Evolutionary conservation across 2,113 vertebrate species (phyloP), one percentile per base, ranked within the genome.

Genomic region (Xiphorhynchus elegans): DNA sequence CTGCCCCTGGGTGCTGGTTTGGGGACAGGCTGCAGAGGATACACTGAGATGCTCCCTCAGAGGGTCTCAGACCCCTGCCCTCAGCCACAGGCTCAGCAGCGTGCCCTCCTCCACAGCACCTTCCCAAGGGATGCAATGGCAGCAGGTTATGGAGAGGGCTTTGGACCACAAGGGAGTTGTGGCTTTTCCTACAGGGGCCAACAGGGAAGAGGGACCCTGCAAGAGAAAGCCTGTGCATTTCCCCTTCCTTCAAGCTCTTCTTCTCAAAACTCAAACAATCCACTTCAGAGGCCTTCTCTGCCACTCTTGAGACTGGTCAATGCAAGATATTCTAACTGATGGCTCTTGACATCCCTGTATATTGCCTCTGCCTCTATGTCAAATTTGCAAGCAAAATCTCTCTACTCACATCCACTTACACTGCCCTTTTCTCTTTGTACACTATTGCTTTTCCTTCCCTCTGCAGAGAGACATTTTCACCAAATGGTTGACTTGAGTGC

Each of bases 41-140:
- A 62, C 1, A 5, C 39, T 12, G 39, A 62, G 9, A 42, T 37
- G 19, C 2, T 29, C 35, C 26, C 5, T 10, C 14, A 26, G 16
- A 74, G 33, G 2, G 1, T 60, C 76, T 28, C 52, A 80, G 58
- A 29, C 17, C 17, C 3, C 5, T 20, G 14, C 1, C 24, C 17
- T 68, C 11, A 13, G 28, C 39, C 33, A 7, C 10, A 82, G 46
- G 29, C 24, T 88, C n/a, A 74, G 46, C 29, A 78, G 37, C 11
- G 23, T 6, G 1, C 28, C 56, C 33, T 78, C 21, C 33, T 49
- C 47, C 4, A 2, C 1, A 8, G 70, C 31, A n/a, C 21, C 33
- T 60, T 35, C n/a, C 37, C 2, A 3, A 25, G 56, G 19, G 17
- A 35, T 37, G 21, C 3, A 2, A 28, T 2, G 2, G 40, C 23